Percentiles rank a stretch among this genome's conserved stretches.
Conservation (phyloP, 2,113 vertebrate genomes). For the Grammomys surdaster region DNA sequence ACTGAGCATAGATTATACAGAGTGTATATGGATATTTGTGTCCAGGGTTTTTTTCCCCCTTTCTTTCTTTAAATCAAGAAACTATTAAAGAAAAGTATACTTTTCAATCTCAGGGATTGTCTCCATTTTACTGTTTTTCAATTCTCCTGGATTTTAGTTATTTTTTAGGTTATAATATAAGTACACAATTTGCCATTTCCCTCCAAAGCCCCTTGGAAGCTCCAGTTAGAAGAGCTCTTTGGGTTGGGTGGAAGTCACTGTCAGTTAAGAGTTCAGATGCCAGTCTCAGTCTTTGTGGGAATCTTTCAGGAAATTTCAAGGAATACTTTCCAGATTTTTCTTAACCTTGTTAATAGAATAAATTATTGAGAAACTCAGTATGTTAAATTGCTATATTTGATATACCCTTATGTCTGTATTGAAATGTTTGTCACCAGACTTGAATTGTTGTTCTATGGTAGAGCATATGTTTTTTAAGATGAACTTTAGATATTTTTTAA, state of each 20-base stretch:
- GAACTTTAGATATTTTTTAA: neutral
- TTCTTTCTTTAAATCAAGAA: neutral
- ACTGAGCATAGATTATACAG: neutral
- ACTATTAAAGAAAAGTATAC: neutral
- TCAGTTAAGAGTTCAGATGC: conserved; percentile 1
- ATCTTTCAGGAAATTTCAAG: neutral
- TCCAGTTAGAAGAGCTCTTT: neutral
- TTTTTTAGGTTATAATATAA: too few species aligned
- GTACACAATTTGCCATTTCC: too few species aligned
- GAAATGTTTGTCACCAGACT: neutral
- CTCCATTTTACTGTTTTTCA: neutral
- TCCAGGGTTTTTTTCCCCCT: neutral
- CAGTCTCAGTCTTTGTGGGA: neutral
- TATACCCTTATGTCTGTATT: neutral
- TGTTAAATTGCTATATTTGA: conserved; percentile 21
- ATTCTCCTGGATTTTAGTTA: conserved; percentile 36
- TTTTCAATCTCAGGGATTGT: neutral
- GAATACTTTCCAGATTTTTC: conserved; percentile 30
- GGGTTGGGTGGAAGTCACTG: accelerated
- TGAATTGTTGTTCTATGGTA: neutral
- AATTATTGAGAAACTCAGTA: conserved; percentile 16
- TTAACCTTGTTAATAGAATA: conserved; percentile 40
- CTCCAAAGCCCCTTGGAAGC: neutral
- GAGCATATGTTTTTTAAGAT: too few species aligned
- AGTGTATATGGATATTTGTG: neutral